Percentiles rank a stretch among this genome's conserved stretches.
Evolutionary conservation across 2,888 invertebrate species (phyloP).

Genomic region (Andrena bucephala): DNA sequence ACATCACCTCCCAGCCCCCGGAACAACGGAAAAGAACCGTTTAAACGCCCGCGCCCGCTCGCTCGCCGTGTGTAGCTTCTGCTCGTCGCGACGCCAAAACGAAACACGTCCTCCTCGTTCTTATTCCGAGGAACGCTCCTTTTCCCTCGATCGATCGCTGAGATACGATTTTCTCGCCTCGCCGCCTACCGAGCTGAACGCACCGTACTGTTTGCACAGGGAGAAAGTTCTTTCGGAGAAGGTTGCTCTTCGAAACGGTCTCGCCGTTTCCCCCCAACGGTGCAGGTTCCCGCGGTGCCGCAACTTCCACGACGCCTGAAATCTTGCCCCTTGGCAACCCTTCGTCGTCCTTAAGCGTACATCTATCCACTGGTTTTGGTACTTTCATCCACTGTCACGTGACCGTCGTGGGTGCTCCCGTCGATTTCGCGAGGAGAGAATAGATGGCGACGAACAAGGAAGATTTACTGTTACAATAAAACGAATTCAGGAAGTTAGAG

Average conservation of each 20-base stretch:
- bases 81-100: background rate
- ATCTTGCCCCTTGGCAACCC: no score
- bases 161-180: conserved; percentile 34
- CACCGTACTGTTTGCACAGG: conserved; percentile 18
- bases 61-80: background rate
- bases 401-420: no score
- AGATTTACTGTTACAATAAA: no score
- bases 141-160: conserved; percentile 24
- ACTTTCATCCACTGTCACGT: no score
- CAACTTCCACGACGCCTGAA: background rate
- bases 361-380: no score
- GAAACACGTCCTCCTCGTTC: background rate
- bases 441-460: no score
- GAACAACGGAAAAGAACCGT: conserved; percentile 34
- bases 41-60: conserved; percentile 16
- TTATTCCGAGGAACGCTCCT: background rate
- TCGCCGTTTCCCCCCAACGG: background rate
- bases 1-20: conserved; percentile 15
- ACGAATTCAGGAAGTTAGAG: no score
- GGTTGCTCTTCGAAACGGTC: conserved; percentile 5
- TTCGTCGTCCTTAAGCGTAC: no score
- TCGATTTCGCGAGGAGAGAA: no score
- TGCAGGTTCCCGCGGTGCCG: background rate
- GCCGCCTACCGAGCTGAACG: background rate
- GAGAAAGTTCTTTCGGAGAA: conserved; percentile 27